Percentiles rank a stretch among this genome's conserved stretches.
Conservation (phyloP, 2,113 vertebrate genomes). For the Lagenorhynchus albirostris region DNA sequence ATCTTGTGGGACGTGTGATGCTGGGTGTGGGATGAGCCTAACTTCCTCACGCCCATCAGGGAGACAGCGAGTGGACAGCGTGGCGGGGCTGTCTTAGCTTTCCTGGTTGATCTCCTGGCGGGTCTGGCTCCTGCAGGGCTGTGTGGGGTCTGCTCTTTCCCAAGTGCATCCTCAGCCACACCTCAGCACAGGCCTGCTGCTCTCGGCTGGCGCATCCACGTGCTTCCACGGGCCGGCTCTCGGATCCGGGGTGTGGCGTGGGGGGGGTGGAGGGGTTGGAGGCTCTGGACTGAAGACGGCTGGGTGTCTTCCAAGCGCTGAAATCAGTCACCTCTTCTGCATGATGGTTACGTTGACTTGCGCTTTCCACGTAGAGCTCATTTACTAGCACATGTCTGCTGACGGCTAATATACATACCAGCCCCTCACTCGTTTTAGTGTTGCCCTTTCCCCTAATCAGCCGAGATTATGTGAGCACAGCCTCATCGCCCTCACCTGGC, state of each 20-base stretch:
- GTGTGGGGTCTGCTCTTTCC: neutral
- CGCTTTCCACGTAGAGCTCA: neutral
- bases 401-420: neutral
- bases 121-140: neutral
- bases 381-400: neutral
- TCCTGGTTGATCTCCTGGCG: accelerated
- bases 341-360: neutral
- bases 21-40: no score
- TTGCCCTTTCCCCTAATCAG: neutral
- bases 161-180: accelerated
- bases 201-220: accelerated
- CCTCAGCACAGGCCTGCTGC: neutral
- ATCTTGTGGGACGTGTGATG: neutral
- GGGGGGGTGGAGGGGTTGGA: no score
- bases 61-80: accelerated
- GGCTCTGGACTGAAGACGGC: neutral
- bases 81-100: neutral
- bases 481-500: neutral
- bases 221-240: neutral
- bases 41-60: accelerated
- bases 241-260: no score
- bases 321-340: neutral
- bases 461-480: accelerated
- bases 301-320: neutral
- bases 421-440: neutral